Conservation (phyloP, 2,888 invertebrate species). For the Eupithecia centaureata region DNA sequence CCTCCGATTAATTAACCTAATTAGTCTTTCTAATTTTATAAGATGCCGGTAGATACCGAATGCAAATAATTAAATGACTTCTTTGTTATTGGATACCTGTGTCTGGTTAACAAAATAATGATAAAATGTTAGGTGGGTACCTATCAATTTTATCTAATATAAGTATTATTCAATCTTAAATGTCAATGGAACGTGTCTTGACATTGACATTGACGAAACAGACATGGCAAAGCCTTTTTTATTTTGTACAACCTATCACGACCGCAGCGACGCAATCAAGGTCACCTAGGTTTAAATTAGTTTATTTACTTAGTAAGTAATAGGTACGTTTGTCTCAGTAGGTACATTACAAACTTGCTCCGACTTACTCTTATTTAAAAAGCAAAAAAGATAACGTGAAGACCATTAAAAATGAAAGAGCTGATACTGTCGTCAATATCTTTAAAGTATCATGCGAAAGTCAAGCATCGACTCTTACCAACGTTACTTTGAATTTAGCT, state of each 20-base stretch:
- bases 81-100: no score
- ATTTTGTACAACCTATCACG: conserved; percentile 14
- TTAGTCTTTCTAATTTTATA: background rate
- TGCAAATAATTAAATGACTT: background rate
- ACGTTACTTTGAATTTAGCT: no score
- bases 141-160: no score
- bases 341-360: background rate
- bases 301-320: background rate
- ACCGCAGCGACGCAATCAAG: conserved; percentile 10
- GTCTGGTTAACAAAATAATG: no score
- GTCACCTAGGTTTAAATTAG: conserved; percentile 16
- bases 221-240: conserved; percentile 29
- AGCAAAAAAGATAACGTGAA: background rate
- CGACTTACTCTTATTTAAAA: background rate
- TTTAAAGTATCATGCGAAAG: background rate
- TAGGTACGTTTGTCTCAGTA: conserved; percentile 7
- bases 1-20: no score
- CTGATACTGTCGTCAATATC: background rate
- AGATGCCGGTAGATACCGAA: background rate
- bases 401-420: background rate
- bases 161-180: conserved; percentile 3
- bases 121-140: background rate
- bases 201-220: conserved; percentile 41
- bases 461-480: no score
- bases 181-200: conserved; percentile 21